Evolutionary conservation across 2,888 invertebrate species (phyloP).

Genomic region (Tipula confusa): DNA sequence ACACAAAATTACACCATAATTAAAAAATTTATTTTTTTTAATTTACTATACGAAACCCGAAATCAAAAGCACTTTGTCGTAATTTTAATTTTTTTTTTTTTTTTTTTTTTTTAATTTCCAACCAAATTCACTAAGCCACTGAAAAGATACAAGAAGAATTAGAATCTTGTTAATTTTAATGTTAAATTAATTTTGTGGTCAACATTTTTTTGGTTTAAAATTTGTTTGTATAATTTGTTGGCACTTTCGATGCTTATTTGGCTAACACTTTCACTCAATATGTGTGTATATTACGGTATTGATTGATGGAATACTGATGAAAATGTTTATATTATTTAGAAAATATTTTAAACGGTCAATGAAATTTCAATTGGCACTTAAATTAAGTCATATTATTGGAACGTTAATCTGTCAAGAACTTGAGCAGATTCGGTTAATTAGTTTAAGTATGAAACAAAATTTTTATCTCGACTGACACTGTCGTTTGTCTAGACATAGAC

Average conservation of each 20-base stretch:
- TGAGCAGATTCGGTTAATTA: too few species aligned
- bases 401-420: too few species aligned
- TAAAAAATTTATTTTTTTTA: background rate
- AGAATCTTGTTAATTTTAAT: background rate
- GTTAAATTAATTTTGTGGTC: background rate
- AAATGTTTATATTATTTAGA: too few species aligned
- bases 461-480: too few species aligned
- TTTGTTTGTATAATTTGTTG: background rate
- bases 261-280: background rate
- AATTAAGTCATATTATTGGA: too few species aligned
- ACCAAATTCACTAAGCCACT: background rate
- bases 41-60: background rate
- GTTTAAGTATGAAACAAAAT: too few species aligned
- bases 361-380: too few species aligned
- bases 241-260: background rate
- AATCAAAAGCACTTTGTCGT: background rate
- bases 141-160: background rate
- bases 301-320: background rate
- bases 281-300: background rate
- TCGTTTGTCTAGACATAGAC: too few species aligned
- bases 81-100: background rate
- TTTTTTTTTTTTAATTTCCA: background rate
- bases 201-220: background rate
- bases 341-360: too few species aligned
- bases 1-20: background rate